Base-by-base conservation (phyloP, 2,797 vertebrate species). In the Microchirus variegatus region DNA sequence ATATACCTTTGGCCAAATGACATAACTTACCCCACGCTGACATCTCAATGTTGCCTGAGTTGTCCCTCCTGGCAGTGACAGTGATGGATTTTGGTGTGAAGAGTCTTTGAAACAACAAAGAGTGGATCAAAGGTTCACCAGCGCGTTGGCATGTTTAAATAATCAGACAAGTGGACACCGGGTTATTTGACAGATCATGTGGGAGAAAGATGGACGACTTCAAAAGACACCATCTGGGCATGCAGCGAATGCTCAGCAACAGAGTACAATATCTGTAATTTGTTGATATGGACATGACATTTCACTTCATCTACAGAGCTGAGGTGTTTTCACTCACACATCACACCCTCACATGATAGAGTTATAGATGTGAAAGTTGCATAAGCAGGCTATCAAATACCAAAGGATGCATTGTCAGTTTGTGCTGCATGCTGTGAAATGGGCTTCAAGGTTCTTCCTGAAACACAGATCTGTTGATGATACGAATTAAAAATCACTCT, bases 31-130 rank as follows among this genome's bases (percentile, higher is more conserved):
- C 56, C 51, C 56, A 16, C 51, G 59, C 11, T 41, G 52, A 63
- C 56, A 50, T 43, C 52, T 58, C 41, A 36, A 45, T 54, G 31
- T 55, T 45, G 5, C 16, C 37, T 54, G 42, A 49, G n/a, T 64
- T 55, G 50, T 40, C 26, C 13, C 41, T 50, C 35, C 42, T 60
- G 46, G 50, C n/a, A 13, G 13, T 51, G 46, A 51, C 56, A 65
- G 57, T 11, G 36, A 16, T 47, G 49, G n/a, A 18, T 22, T 31
- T 17, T 35, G 12, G 3, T 41, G n/a, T 35, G 31, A 43, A 44
- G 16, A 44, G 17, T 15, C 37, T 45, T 14, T n/a, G 14, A 63
- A 52, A 56, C 44, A 50, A 54, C 43, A 36, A 1, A 10, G 26
- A 71, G n/a, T 44, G 48, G 9, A 41, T 4, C 31, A 60, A 35